phyloP scores from a whole-genome alignment of 2,113 vertebrate species.

The Acrocephalus kingi region DNA sequence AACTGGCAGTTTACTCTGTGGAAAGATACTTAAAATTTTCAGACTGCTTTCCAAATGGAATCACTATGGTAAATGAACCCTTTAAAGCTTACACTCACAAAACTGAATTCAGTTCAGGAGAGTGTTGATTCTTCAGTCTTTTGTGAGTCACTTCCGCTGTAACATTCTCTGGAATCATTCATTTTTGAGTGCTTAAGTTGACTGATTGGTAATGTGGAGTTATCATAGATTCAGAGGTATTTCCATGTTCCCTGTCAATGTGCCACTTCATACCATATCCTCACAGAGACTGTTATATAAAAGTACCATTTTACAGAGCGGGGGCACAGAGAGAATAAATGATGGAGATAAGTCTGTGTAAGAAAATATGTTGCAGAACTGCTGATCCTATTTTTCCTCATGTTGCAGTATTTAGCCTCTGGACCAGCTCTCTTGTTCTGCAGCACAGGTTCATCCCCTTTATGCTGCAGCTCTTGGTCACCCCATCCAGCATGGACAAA shows the following conservation, averaged over 20 bases:
- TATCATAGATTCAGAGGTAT: conserved; percentile 18
- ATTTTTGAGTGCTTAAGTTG: conserved; percentile 30
- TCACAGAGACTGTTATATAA: conserved; percentile 22
- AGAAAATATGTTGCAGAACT: not conserved
- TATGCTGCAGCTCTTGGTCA: not conserved
- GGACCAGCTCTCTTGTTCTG: not conserved
- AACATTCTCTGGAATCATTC: conserved; percentile 22
- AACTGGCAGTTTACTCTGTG: not conserved
- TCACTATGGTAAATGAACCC: not conserved
- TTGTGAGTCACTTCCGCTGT: conserved; percentile 27
- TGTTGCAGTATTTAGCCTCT: not conserved
- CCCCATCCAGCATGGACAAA: not conserved
- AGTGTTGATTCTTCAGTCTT: not conserved
- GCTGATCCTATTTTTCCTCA: not conserved
- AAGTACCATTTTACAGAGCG: not conserved
- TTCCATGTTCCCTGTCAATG: conserved; percentile 29
- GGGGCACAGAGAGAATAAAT: not conserved
- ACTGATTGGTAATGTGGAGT: conserved; percentile 5
- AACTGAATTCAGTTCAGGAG: not conserved
- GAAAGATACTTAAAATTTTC: not conserved
- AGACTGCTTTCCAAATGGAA: not conserved
- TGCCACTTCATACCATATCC: conserved; percentile 33
- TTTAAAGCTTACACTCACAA: not conserved
- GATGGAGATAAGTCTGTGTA: not conserved
- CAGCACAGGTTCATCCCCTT: not conserved